Conservation (phyloP, 2,888 invertebrate genomes). For the Pyrochroa serraticornis region DNA sequence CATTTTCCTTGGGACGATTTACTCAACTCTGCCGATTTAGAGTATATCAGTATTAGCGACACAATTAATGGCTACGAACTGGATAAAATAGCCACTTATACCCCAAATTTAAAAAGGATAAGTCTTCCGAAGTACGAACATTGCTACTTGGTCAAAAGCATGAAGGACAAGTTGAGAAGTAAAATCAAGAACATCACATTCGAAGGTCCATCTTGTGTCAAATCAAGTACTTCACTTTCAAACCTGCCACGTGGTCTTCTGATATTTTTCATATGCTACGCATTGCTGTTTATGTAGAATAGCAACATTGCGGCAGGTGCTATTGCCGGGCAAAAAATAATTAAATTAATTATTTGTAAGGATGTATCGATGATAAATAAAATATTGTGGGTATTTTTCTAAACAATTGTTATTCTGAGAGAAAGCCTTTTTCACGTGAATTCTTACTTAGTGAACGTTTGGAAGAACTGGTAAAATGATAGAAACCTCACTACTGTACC, state of each 20-base stretch:
- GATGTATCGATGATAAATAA: too few species aligned
- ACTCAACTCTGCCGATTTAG: background rate
- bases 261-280: background rate
- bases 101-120: conserved; percentile 4
- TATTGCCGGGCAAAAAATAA: too few species aligned
- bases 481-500: too few species aligned
- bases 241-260: background rate
- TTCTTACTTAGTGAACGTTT: too few species aligned
- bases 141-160: background rate
- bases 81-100: background rate
- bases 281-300: too few species aligned
- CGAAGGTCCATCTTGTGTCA: background rate
- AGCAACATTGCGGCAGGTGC: too few species aligned
- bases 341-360: too few species aligned
- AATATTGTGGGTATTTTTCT: too few species aligned
- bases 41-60: conserved; percentile 4
- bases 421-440: too few species aligned
- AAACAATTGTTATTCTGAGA: too few species aligned
- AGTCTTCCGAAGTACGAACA: conserved; percentile 6
- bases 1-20: conserved; percentile 7
- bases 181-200: background rate
- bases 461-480: too few species aligned
- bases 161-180: background rate
- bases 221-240: background rate
- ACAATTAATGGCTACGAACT: background rate